Evolutionary conservation across 2,797 vertebrate species (phyloP).

Genomic region (Xiphophorus birchmanni): DNA sequence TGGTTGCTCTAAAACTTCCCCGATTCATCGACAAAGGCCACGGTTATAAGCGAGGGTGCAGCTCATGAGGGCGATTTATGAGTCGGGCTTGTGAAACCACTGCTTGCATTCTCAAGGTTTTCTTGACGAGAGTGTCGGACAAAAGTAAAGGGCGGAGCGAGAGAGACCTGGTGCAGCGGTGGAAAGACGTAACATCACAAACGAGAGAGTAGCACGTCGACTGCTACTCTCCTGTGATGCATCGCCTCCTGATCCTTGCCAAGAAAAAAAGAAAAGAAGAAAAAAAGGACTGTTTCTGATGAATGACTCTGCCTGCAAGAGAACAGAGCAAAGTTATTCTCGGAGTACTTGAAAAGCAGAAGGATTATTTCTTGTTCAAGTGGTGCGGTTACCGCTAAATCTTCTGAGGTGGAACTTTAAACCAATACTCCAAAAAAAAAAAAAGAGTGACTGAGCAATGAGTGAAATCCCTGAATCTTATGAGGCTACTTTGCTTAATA

Average conservation of each 20-base stretch:
- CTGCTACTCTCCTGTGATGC: constrained; percentile 42
- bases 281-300: constrained; percentile 33
- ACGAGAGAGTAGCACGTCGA: constrained; percentile 32
- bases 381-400: constrained; percentile 45
- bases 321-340: constrained; percentile 29
- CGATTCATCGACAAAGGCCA: constrained; percentile 6
- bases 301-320: constrained; percentile 32
- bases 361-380: constrained; percentile 48
- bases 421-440: constrained; percentile 10
- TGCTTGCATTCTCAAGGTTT: constrained; percentile 30
- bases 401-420: constrained; percentile 37
- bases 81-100: constrained; percentile 34
- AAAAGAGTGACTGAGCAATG: not conserved
- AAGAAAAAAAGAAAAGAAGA: constrained; percentile 22
- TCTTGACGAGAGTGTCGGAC: constrained; percentile 23
- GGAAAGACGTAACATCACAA: constrained; percentile 27
- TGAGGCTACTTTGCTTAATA: constrained; percentile 12
- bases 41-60: constrained; percentile 12
- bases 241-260: constrained; percentile 37
- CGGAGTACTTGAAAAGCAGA: constrained; percentile 28
- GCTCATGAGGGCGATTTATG: constrained; percentile 7
- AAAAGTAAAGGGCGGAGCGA: constrained; percentile 22
- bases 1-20: constrained; percentile 2
- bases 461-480: constrained; percentile 1
- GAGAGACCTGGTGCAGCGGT: constrained; percentile 23